These are phyloP conservation scores for Corythornis vintsioides DNA, from an alignment of 2,113 vertebrate genomes.

Conservation along the genomic window DNA sequence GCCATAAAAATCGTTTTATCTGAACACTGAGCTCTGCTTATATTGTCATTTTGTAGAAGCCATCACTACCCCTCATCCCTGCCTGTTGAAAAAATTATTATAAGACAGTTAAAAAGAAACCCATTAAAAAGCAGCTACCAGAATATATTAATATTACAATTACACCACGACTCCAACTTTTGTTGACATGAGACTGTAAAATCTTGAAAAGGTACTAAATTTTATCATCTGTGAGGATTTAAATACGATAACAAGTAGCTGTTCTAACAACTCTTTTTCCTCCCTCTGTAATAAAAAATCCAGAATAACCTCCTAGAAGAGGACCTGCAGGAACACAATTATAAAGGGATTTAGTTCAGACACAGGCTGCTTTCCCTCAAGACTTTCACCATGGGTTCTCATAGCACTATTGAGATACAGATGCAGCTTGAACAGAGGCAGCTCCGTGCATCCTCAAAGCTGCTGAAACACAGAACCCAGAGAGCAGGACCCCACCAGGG, in stretches of 20 bases:
- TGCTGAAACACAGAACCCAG: neutral
- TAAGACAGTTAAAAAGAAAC: neutral
- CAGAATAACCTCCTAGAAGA: neutral
- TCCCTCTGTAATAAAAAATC: neutral
- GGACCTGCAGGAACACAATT: neutral
- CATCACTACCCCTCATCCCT: neutral
- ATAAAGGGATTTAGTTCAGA: neutral
- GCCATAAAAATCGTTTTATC: neutral
- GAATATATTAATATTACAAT: neutral
- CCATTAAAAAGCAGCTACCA: neutral
- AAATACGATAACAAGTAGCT: neutral
- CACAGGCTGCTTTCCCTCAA: neutral
- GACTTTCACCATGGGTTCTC: neutral
- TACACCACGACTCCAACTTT: neutral
- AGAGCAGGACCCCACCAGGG: neutral
- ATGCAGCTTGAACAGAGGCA: neutral
- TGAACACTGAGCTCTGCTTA: neutral
- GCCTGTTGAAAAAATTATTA: neutral
- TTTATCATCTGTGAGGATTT: neutral
- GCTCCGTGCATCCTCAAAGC: neutral
- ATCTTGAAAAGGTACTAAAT: neutral
- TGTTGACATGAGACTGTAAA: neutral
- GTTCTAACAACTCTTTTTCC: neutral
- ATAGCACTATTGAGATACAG: accelerated
- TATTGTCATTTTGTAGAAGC: neutral